Evolutionary conservation across 2,797 vertebrate species (phyloP), one percentile per base, ranked within the genome.

Genomic region (Etheostoma nigrum): DNA sequence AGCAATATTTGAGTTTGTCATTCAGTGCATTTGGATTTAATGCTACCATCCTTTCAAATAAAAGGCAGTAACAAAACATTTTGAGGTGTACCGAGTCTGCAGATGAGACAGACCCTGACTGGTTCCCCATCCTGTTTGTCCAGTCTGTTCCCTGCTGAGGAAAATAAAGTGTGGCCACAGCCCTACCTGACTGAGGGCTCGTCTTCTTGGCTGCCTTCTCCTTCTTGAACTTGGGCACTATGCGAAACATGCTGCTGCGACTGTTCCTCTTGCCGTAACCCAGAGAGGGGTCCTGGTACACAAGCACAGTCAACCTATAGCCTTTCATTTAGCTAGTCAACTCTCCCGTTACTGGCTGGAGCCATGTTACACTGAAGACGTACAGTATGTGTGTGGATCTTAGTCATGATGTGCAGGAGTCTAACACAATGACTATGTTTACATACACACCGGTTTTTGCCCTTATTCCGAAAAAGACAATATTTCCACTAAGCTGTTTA

Each of bases 151-250:
- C 44, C 49, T 51, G 27, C 47, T 49, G 76, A 55, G 48, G 69
- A 19, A n/a, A 27, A 40, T 4, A 4, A 11, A 40, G 36, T 40
- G 36, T 12, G 36, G 10, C 25, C 63, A 49, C 81, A 85, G 76
- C 92, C 96, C 91, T 97, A 99, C 98, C 98, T 96, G 97, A 97
- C 93, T 97, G 98, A 74, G 96, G 94, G 85, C 95, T 97, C 40
- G 93, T 95, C 95, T 98, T 99, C 96, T 98, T 96, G 93, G 96
- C 88, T 62, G 92, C 88, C 88, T 98, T 99, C 85, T 99, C 98
- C 91, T 98, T 99, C 96, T 99, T 99, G 96, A 99, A 99, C 89
- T 98, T 99, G 94, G 98, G 98, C 89, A 99, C 98, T 79, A 99
- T 99, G 80, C 97, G 97, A 80, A 99, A 99, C 93, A 99, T 96